Percentiles rank a stretch among this genome's conserved stretches.
Conservation (phyloP, 2,113 vertebrate species). For the Pao palembangensis region DNA sequence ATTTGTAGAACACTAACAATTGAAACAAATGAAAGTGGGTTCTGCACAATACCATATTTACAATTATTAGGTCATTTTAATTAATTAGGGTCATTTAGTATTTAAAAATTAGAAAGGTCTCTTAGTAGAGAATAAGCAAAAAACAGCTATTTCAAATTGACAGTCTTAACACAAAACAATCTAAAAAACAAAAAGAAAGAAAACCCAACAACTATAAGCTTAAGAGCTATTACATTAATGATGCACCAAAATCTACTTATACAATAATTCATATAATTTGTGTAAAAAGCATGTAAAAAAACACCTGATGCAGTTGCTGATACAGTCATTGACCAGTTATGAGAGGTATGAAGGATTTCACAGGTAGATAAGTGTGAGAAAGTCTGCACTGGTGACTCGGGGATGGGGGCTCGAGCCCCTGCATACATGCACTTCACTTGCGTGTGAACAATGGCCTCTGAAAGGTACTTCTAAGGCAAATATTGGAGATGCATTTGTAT, state of each 20-base stretch:
- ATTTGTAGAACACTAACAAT: constrained; percentile 96
- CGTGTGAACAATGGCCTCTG: constrained; percentile 99
- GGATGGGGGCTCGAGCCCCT: constrained; percentile 85
- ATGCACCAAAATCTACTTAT: constrained; percentile 94
- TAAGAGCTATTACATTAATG: constrained; percentile 96
- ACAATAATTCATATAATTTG: constrained; percentile 99
- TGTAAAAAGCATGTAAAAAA: constrained; percentile 99
- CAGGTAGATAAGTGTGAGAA: constrained; percentile 99
- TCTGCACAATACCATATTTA: constrained; percentile 99
- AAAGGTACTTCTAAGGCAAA: constrained; percentile 95
- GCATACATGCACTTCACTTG: constrained; percentile 98
- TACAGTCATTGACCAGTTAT: constrained; percentile 99
- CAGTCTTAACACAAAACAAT: constrained; percentile 99
- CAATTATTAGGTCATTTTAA: constrained; percentile 90
- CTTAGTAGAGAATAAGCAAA: constrained; percentile 97
- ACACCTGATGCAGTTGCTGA: constrained; percentile 99
- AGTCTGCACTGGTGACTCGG: constrained; percentile 91
- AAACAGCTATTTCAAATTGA: constrained; percentile 95
- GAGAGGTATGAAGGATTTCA: constrained; percentile 99
- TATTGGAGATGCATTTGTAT: constrained; percentile 92
- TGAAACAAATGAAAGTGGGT: constrained; percentile 92
- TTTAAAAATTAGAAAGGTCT: constrained; percentile 85
- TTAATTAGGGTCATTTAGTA: constrained; percentile 95
- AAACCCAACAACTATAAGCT: constrained; percentile 81
- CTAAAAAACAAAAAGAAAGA: constrained; percentile 85